Evolutionary conservation across 2,888 invertebrate genomes (phyloP).

Genomic region (Cheilosia vernalis): DNA sequence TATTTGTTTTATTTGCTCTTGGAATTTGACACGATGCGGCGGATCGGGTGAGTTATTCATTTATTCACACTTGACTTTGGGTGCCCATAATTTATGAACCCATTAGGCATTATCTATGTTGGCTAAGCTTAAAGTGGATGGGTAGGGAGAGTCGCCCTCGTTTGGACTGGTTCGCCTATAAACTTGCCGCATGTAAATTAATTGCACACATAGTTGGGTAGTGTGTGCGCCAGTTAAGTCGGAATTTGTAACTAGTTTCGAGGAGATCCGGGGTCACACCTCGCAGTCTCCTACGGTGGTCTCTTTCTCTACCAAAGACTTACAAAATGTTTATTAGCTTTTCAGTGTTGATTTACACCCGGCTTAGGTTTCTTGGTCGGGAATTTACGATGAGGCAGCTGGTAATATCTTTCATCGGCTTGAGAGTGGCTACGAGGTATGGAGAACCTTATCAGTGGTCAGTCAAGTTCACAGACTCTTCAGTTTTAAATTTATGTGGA

Average conservation of each 20-base stretch:
- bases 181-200: slow-evolving; percentile 8
- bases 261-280: background rate
- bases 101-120: background rate
- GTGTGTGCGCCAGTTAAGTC: background rate
- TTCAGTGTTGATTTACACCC: background rate
- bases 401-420: background rate
- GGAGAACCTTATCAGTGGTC: background rate
- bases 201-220: background rate
- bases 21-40: background rate
- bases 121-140: slow-evolving; percentile 19
- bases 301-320: background rate
- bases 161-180: slow-evolving; percentile 7
- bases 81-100: slow-evolving; percentile 10
- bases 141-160: background rate
- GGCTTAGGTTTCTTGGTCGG: background rate
- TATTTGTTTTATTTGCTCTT: slow-evolving; percentile 27
- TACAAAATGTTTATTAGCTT: background rate
- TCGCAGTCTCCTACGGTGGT: background rate
- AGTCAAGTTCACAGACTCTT: too few species aligned
- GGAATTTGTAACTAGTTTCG: background rate
- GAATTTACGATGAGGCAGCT: background rate
- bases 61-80: slow-evolving; percentile 29
- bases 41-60: slow-evolving; percentile 45
- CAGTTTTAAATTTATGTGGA: too few species aligned
- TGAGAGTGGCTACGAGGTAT: background rate